Percentiles rank a stretch among this genome's conserved stretches.
Conservation (phyloP, 2,797 vertebrate species). For the Sandelia bainsii region DNA sequence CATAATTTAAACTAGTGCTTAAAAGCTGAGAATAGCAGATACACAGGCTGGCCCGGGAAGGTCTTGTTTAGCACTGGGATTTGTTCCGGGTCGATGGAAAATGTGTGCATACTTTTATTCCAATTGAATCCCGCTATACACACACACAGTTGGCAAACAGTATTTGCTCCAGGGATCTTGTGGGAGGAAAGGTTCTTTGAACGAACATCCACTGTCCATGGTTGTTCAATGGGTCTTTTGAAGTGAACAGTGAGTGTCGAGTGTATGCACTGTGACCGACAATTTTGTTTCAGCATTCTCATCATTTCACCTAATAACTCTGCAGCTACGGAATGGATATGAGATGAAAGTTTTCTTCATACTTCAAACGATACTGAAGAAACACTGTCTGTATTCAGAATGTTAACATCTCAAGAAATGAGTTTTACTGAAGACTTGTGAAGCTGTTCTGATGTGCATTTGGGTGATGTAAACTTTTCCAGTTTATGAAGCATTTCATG, state of each 20-base stretch:
- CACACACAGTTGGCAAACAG: constrained; percentile 29
- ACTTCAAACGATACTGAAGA: constrained; percentile 31
- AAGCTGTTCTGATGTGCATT: constrained; percentile 47
- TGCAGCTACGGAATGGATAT: constrained; percentile 15
- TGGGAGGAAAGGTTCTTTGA: constrained; percentile 3
- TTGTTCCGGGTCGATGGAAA: constrained; percentile 34
- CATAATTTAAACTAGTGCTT: constrained; percentile 33
- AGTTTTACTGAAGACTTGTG: constrained; percentile 32
- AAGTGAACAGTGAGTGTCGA: constrained; percentile 47
- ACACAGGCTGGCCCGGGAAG: constrained; percentile 1
- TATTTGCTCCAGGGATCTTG: constrained; percentile 56
- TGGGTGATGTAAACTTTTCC: constrained; percentile 60
- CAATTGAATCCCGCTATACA: constrained; percentile 59
- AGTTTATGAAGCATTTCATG: constrained; percentile 65
- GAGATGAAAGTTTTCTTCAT: constrained; percentile 49
- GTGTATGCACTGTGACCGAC: constrained; percentile 41
- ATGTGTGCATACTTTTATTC: constrained; percentile 36
- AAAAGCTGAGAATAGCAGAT: constrained; percentile 16
- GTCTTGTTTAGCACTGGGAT: constrained; percentile 26
- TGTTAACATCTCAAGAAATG: constrained; percentile 30
- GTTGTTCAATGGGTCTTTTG: constrained; percentile 60
- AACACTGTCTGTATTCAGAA: constrained; percentile 40
- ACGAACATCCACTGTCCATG: constrained; percentile 42
- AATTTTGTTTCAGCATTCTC: constrained; percentile 58
- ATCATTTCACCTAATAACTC: constrained; percentile 58